Percentiles rank a stretch among this genome's conserved stretches.
phyloP scores from a whole-genome alignment of 2,113 vertebrate genomes.

The Camelus bactrianus region DNA sequence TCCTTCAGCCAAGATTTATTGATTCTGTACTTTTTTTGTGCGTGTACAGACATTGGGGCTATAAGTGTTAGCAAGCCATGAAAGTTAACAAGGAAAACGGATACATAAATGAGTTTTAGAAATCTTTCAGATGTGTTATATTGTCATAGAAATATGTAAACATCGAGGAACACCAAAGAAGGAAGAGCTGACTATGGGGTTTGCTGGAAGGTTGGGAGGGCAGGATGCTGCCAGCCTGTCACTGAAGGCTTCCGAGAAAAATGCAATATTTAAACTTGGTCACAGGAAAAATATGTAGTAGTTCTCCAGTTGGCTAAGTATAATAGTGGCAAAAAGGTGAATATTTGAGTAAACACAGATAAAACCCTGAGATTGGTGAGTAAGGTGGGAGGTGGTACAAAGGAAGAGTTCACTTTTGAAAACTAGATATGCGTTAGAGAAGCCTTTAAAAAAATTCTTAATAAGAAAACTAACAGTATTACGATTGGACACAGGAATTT shows the following conservation, averaged over 20 bases:
- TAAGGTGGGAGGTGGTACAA: not conserved
- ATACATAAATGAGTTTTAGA: not conserved
- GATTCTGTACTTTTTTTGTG: not conserved
- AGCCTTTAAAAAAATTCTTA: not conserved
- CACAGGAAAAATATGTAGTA: not conserved
- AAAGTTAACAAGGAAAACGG: not conserved
- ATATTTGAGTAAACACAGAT: not conserved
- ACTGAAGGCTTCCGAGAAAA: not conserved
- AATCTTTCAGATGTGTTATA: not conserved
- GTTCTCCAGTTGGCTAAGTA: not conserved
- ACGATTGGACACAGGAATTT: not conserved
- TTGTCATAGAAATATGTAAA: not conserved
- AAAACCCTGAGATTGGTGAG: not conserved
- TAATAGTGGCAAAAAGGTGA: not conserved
- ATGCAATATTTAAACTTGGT: not conserved
- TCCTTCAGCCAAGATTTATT: not conserved
- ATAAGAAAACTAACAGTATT: conserved; percentile 12
- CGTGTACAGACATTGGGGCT: not conserved
- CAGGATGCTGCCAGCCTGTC: not conserved
- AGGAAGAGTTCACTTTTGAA: not conserved
- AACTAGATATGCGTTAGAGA: not conserved
- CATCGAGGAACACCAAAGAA: not conserved
- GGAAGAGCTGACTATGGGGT: not conserved
- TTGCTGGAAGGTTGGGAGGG: not conserved
- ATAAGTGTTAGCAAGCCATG: not conserved